Conservation (phyloP, 2,888 invertebrate species). For the Lycocerus yunnanus region DNA sequence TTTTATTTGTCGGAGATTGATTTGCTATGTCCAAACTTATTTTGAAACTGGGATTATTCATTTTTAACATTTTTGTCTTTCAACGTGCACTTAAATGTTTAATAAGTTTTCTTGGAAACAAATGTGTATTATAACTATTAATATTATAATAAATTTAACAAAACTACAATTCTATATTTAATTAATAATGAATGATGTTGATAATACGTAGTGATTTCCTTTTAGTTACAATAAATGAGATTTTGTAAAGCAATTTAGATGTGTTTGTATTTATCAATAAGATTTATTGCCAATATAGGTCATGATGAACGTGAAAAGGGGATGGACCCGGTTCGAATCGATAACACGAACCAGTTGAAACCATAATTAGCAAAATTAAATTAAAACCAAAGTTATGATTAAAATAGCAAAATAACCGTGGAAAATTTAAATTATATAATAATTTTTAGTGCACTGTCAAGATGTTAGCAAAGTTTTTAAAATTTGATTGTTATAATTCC, state of each 20-base stretch:
- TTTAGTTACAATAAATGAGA: not conserved
- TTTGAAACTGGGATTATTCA: too few species aligned
- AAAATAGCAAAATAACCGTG: not conserved
- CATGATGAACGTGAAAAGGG: constrained; percentile 34
- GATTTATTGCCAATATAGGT: constrained; percentile 35
- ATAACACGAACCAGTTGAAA: constrained; percentile 18
- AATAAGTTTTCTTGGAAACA: too few species aligned
- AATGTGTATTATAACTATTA: too few species aligned
- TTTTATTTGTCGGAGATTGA: too few species aligned
- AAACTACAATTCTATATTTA: not conserved
- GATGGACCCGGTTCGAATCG: constrained; percentile 32
- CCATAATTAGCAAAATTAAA: constrained; percentile 12
- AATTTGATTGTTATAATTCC: not conserved
- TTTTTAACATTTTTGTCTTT: too few species aligned
- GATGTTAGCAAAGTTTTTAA: not conserved
- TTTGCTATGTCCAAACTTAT: too few species aligned
- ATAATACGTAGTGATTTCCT: not conserved
- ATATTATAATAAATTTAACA: not conserved
- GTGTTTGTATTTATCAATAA: constrained; percentile 32
- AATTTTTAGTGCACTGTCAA: not conserved
- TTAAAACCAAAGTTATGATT: not conserved
- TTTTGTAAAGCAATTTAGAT: constrained; percentile 20
- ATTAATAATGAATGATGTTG: not conserved
- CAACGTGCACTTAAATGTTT: too few species aligned
- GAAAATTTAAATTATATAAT: not conserved